Base-by-base conservation (phyloP, 2,113 vertebrate genomes). In the Motacilla alba region DNA sequence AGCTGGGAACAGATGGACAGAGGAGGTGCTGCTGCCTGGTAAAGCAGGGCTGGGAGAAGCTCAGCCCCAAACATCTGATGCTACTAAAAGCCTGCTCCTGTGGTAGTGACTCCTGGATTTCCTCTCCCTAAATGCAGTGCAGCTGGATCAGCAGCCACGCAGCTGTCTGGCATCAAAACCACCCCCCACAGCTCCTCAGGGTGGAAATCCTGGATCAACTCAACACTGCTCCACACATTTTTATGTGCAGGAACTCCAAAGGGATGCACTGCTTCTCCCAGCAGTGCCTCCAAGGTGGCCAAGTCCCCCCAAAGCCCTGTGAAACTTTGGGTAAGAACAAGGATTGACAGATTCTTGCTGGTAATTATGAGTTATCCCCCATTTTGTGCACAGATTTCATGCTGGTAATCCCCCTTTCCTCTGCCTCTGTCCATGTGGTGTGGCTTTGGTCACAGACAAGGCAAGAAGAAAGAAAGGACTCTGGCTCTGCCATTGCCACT, bases 91-190 rank as follows among this genome's bases (percentile, higher is more conserved):
- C 43, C 78, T 86, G 39, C 63, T 53, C 89, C 52, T 26, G 46
- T 85, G 63, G 23, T 83, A 88, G 75, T 55, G 80, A 60, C 83
- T 95, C 89, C 91, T 73, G 74, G 90, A 89, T 95, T 87, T 89
- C 89, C 64, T 81, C 62, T 89, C 64, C 86, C 58, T 76, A 94
- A 95, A 97, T 89, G 74, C 78, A 50, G 53, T 62, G 43, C 94
- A 91, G 95, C 91, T 96, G 94, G 73, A 73, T 76, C 91, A 91
- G 95, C 94, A 95, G 82, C 79, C 85, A 86, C 75, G 80, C 96
- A 96, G 95, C 88, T 96, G 91, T 89, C 91, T 94, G 94, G 67
- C 91, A 94, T 94, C 95, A 91, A 90, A 94, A 74, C 16, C 59
- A 39, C 80, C 74, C 83, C 91, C 78, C 70, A 49, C 74, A 89